phyloP scores from a whole-genome alignment of 2,888 invertebrate species.

The Pardosa pseudoannulata region DNA sequence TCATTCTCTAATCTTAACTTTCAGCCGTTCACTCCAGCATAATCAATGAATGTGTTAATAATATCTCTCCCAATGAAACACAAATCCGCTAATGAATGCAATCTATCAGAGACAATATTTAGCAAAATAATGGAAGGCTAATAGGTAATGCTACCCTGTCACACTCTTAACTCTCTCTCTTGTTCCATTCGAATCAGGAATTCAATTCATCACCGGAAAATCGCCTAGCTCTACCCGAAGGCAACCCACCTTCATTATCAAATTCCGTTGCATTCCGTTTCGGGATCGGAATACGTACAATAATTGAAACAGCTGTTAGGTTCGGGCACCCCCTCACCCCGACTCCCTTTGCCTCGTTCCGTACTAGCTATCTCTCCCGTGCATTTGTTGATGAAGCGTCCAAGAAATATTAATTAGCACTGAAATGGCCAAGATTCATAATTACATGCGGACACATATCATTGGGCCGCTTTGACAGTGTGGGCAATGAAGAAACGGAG shows the following conservation, averaged over 20 bases:
- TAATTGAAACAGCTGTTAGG: constrained; percentile 6
- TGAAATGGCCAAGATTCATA: background rate
- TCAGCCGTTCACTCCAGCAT: no score
- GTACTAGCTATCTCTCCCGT: background rate
- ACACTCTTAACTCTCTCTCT: background rate
- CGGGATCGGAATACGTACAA: background rate
- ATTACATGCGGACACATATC: background rate
- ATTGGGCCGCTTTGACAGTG: background rate
- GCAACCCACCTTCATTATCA: background rate
- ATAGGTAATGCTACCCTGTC: no score
- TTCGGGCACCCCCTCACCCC: no score
- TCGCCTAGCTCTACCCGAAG: background rate
- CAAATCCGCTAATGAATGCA: no score
- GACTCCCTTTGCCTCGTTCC: no score
- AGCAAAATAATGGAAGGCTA: no score
- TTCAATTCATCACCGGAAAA: background rate
- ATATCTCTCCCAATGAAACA: no score
- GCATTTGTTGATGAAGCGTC: constrained; percentile 16
- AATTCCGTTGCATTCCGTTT: background rate
- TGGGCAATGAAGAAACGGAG: background rate
- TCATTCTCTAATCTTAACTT: no score
- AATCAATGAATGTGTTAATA: no score
- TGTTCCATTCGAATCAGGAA: background rate
- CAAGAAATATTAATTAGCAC: background rate
- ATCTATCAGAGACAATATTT: no score